Evolutionary conservation across 2,797 vertebrate species (phyloP).

Genomic region (Scyliorhinus canicula): DNA sequence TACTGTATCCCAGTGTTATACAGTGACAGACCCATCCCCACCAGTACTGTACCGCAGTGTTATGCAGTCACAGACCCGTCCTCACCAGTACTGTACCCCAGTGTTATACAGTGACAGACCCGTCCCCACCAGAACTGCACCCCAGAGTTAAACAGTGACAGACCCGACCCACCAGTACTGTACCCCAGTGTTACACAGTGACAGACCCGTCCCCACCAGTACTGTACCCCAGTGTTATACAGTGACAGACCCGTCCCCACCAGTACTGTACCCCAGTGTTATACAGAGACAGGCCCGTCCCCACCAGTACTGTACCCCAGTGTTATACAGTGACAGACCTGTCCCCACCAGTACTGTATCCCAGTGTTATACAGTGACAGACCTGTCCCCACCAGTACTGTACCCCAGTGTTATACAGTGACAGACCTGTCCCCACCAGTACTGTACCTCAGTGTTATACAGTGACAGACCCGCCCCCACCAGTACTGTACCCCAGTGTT

Average conservation of each 20-base stretch:
- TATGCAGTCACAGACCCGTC: no score
- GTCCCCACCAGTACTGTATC: neutral
- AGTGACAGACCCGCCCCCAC: neutral
- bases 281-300: neutral
- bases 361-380: neutral
- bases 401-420: constrained; percentile 1
- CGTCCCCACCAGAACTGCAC: no score
- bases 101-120: no score
- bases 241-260: neutral
- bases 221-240: no score
- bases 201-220: neutral
- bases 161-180: no score
- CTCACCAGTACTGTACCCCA: neutral
- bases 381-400: neutral
- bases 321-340: no score
- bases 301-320: no score
- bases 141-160: neutral
- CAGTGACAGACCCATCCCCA: no score
- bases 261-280: neutral
- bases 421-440: neutral
- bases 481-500: neutral
- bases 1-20: neutral
- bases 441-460: neutral
- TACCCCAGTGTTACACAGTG: neutral
- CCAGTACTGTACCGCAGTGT: neutral